Base-by-base conservation (phyloP, 1,140 invertebrate genomes). In the Tetraneura akinire region DNA sequence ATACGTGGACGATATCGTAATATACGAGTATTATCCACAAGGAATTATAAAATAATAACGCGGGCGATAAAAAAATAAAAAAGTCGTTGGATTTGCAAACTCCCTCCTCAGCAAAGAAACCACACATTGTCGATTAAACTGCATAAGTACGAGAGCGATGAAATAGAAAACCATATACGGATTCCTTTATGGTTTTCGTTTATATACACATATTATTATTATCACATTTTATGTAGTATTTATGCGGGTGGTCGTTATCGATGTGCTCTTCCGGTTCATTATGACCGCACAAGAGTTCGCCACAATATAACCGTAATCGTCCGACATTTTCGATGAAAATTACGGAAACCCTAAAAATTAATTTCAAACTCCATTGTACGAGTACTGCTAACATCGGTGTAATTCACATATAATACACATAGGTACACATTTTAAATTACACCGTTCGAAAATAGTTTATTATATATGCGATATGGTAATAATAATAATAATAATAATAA, bases 181-280 rank as follows among this genome's bases (percentile, higher is more conserved):
- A 42, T 66, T 66, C 62, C 9, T 66, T 66, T 66, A 66, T 66
- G 62, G 62, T 42, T 66, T 66, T 66, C 62, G 18, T 66, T n/a
- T 37, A 66, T 64, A 64, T 60, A 62, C 26, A 29, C 14, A 9
- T 62, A 29, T 60, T 2, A 18, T 62, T 26, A 57, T 26, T 32
- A 62, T 62, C 14, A n/a, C 1, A 62, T 62, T 62, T 62, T 29
- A 37, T 37, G 8, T 37, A 37, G 16, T 62, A 62, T 32, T 37
- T 62, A 62, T 62, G 29, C 29, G 60, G 29, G 29, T 23, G 60
- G 60, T 32, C 29, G 29, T 62, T 18, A 62, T 62, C 60, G 26
- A 32, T 37, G 29, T 62, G 32, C 32, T 66, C 62, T 66, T 66
- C 62, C 62, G 62, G 62, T 42, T 66, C 62, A 42, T 66, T 66